Evolutionary conservation across 1,140 invertebrate species (phyloP).

Genomic region (Euschistus heros): DNA sequence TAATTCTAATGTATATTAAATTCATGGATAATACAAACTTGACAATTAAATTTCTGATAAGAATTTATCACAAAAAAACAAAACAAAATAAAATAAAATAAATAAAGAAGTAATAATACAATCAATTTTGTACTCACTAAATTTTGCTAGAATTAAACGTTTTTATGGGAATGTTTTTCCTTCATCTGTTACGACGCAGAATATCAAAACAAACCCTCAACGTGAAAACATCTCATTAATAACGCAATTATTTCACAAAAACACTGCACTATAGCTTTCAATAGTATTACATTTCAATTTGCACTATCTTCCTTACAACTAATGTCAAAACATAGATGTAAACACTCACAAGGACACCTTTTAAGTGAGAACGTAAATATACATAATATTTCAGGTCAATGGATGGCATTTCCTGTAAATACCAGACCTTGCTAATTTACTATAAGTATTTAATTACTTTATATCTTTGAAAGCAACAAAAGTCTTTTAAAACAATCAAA

Average conservation of each 20-base stretch:
- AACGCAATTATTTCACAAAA: background rate
- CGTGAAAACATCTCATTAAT: background rate
- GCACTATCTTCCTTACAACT: background rate
- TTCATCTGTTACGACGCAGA: background rate
- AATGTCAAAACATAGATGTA: slow-evolving; percentile 11
- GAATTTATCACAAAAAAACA: too few relatives aligned
- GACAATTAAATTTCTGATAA: too few relatives aligned
- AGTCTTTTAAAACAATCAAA: slow-evolving; percentile 1
- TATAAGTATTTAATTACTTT: slow-evolving; percentile 21
- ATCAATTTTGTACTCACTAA: background rate
- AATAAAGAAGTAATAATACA: background rate
- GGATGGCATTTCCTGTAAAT: slow-evolving; percentile 32
- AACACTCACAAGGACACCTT: slow-evolving; percentile 38
- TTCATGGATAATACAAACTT: too few relatives aligned
- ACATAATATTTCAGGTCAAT: slow-evolving; percentile 35
- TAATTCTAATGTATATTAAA: too few relatives aligned
- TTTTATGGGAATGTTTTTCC: slow-evolving; percentile 1
- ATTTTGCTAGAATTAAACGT: background rate
- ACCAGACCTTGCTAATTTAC: slow-evolving; percentile 25
- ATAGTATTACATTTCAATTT: background rate
- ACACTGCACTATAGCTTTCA: background rate
- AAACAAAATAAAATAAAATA: background rate
- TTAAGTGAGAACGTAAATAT: slow-evolving; percentile 38
- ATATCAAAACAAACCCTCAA: slow-evolving; percentile 6
- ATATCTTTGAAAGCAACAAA: slow-evolving; percentile 5